Evolutionary conservation across 2,113 vertebrate species (phyloP).

Genomic region (Gracilinanus agilis): DNA sequence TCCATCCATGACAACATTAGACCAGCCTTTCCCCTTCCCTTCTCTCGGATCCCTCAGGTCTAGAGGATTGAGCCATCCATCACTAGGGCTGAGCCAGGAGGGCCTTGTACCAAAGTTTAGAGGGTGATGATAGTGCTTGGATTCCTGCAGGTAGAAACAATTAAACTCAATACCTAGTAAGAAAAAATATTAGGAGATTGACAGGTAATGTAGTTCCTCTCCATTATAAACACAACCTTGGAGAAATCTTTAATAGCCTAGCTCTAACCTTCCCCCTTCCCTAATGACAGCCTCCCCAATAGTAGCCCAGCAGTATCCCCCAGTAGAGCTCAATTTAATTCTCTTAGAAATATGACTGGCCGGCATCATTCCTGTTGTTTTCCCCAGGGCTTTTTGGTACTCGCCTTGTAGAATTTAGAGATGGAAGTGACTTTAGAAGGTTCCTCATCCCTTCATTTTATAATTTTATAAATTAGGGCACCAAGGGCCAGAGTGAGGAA

Average conservation of each 20-base stretch:
- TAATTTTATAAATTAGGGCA: too few species aligned
- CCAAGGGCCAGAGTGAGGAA: not conserved
- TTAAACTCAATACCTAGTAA: not conserved
- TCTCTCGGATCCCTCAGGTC: not conserved
- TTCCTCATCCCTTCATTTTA: not conserved
- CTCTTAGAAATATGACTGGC: not conserved
- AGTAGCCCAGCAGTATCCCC: not conserved
- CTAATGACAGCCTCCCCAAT: not conserved
- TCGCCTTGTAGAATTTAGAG: not conserved
- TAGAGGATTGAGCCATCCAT: not conserved
- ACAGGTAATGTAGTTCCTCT: not conserved
- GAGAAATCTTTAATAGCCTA: not conserved
- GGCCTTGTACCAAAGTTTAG: not conserved
- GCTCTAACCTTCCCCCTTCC: not conserved
- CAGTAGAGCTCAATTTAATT: not conserved
- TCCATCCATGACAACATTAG: conserved; percentile 4
- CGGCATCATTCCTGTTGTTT: not conserved
- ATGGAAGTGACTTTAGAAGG: too few species aligned
- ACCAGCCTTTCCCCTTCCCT: not conserved
- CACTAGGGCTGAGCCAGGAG: not conserved
- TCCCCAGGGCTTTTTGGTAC: not conserved
- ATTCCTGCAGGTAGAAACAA: conserved; percentile 6
- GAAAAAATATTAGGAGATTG: not conserved
- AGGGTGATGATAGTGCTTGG: not conserved
- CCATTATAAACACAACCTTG: not conserved